phyloP scores from a whole-genome alignment of 2,888 invertebrate species.

The Athetis lepigone region DNA sequence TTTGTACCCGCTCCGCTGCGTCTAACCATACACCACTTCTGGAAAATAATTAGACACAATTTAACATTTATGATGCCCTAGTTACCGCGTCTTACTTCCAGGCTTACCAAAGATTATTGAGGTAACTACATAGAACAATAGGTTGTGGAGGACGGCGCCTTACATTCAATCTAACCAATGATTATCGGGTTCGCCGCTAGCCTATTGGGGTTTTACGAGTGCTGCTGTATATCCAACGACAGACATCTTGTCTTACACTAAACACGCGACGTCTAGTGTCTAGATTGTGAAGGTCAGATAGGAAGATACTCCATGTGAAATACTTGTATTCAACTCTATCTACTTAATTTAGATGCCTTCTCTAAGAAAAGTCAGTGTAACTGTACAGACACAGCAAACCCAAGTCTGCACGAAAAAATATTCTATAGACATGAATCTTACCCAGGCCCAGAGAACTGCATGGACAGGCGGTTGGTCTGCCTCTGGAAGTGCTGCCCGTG shows the following conservation, averaged over 20 bases:
- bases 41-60: slow-evolving; percentile 38
- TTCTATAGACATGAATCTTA: slow-evolving; percentile 74
- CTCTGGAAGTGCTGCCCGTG: slow-evolving; percentile 87
- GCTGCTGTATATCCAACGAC: too few relatives aligned
- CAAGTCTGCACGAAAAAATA: too few relatives aligned
- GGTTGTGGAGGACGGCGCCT: too few relatives aligned
- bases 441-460: slow-evolving; percentile 96
- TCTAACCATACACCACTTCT: slow-evolving; percentile 94
- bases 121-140: too few relatives aligned
- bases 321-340: too few relatives aligned
- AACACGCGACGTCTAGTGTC: too few relatives aligned
- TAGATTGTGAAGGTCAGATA: neutral
- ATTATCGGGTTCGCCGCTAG: too few relatives aligned
- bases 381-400: too few relatives aligned
- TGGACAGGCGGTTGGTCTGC: slow-evolving; percentile 94
- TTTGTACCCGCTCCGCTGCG: slow-evolving; percentile 93
- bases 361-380: neutral
- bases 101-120: neutral
- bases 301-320: too few relatives aligned
- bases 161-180: too few relatives aligned
- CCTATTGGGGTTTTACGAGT: too few relatives aligned
- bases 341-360: neutral
- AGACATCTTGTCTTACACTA: too few relatives aligned
- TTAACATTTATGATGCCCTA: neutral
- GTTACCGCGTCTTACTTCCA: neutral